Base-by-base conservation (phyloP, 1,140 invertebrate genomes). In the Neoseiulus cucumeris region DNA sequence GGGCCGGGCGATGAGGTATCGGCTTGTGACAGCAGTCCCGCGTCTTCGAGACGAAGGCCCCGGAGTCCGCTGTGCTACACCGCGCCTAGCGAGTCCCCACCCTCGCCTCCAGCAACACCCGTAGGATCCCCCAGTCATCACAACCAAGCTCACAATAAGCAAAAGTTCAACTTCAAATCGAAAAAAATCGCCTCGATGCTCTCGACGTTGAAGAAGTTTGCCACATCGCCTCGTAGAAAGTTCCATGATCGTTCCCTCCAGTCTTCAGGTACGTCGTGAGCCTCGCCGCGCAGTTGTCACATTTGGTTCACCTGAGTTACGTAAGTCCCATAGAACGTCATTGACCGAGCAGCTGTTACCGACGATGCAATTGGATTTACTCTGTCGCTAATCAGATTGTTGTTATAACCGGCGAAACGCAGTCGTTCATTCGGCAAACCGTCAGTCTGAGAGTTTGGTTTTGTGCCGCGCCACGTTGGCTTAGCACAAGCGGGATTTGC, bases 111-210 rank as follows among this genome's bases (percentile, higher is more conserved):
- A 20, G 25, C 51, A 33, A 59, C 51, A 20, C 51, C 51, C 14
- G 14, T 20, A 14, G 51, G 14, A 20, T 25, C 22, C 12, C 51
- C 22, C 25, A 33, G 25, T 9, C 14, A 14, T 17, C 51, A 59
- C 4, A 33, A 33, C 22, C 25, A 33, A 25, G 51, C 14, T 14
- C 14, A 33, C 51, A 25, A 59, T 20, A 17, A 33, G 22, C 51
- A 59, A 33, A 59, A 59, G 51, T 59, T 59, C 22, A 59, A 59
- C 51, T 59, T 59, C 51, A 59, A 59, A 59, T 59, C 51, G 14
- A 59, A 59, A 9, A 59, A 59, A 33, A 59, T 59, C 51, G 51
- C 51, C 22, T 59, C 51, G n/a, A 59, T 59, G 51, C 4, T 59
- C 6, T 59, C 51, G 22, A 59, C 51, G 14, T 20, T 59, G 51